Evolutionary conservation across 2,888 invertebrate species (phyloP), one percentile per base, ranked within the genome.

Genomic region (Melitaea athalia): DNA sequence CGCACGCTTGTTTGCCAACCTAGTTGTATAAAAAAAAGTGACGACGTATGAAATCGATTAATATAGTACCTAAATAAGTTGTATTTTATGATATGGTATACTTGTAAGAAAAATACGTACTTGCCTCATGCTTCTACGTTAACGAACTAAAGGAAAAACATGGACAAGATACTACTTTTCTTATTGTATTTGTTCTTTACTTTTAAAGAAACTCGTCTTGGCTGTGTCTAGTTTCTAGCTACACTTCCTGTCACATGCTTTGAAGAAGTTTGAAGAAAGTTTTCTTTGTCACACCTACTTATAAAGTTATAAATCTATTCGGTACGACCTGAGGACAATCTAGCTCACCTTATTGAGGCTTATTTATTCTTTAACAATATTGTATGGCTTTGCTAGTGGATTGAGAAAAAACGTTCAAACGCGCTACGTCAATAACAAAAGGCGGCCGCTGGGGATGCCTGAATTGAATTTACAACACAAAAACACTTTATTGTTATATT

Each of bases 301-400:
- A 47, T 42, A 49, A 57, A 17, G 43, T 57, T 55, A 67, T 52
- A 61, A 38, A n/a, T n/a, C 47, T 49, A 49, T 49, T 49, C 45
- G 55, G 60, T 43, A 31, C 61, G 64, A 61, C 64, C 64, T 69
- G 43, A 53, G 33, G 49, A 33, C 50, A 50, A 33, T 63, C 61
- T 64, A 60, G 68, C n/a, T 57, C 57, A 57, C 64, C 68, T 68
- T 59, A 60, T 64, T 64, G 64, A 42, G 61, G 61, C 43, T 64
- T 68, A 52, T 68, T 64, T 68, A 64, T 68, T 45, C 64, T 61
- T 68, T 68, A 59, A 53, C 43, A 45, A 50, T n/a, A n/a, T 15
- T 50, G 49, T 47, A 24, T 57, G 59, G 38, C 59, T 59, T 45
- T 43, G 45, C 53, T 17, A 38, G 15, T 57, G 42, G 53, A 33